These are phyloP conservation scores for Condylura cristata DNA, from an alignment of 2,113 vertebrate genomes.

Conservation along the genomic window DNA sequence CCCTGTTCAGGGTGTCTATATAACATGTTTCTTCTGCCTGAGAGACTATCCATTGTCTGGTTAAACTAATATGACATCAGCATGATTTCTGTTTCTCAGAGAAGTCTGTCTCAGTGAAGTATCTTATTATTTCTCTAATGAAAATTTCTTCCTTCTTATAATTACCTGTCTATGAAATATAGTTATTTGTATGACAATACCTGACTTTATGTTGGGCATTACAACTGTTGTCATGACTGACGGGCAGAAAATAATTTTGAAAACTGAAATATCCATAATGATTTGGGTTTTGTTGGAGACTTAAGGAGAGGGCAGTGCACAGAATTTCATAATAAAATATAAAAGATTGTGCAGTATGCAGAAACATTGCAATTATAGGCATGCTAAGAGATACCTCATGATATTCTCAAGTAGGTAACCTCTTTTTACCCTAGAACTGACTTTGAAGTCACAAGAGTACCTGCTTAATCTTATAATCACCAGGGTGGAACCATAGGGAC, in stretches of 20 bases:
- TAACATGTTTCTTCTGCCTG: not conserved
- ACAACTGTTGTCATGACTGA: not conserved
- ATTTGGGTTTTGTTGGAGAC: not conserved
- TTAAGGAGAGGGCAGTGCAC: not conserved
- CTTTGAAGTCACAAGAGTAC: not conserved
- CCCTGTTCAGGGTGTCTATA: not conserved
- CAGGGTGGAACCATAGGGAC: not conserved
- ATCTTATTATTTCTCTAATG: not conserved
- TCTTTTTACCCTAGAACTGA: not conserved
- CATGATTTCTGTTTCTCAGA: not conserved
- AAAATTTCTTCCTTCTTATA: not conserved
- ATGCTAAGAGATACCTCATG: not conserved
- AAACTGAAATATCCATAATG: not conserved
- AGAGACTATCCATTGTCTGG: not conserved
- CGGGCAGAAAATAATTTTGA: constrained; percentile 18
- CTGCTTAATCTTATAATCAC: not conserved
- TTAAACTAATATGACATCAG: not conserved
- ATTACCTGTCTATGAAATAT: not conserved
- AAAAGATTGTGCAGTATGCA: not conserved
- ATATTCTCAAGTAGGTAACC: not conserved
- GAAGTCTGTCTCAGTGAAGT: not conserved
- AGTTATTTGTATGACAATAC: not conserved
- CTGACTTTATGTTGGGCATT: not conserved
- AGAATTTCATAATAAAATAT: not conserved
- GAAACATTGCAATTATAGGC: not conserved